These are phyloP conservation scores for Rhabdomys pumilio DNA, from an alignment of 2,797 vertebrate species.

Conservation along the genomic window DNA sequence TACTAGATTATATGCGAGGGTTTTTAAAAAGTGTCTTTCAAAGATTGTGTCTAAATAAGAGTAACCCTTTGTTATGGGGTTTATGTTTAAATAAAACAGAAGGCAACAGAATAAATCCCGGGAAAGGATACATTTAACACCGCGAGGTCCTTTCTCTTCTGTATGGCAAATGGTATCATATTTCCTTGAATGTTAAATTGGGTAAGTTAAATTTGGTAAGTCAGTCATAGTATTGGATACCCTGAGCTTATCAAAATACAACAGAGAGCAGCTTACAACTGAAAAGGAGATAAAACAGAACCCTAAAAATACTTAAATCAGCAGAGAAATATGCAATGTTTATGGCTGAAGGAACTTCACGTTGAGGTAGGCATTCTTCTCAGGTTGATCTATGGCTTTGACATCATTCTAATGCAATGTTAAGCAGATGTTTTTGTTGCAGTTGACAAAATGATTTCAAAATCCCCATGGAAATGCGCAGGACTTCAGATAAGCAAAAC, in stretches of 20 bases:
- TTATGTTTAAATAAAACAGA: conserved; percentile 6
- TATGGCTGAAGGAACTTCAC: neutral
- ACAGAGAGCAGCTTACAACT: neutral
- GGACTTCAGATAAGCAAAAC: conserved; percentile 11
- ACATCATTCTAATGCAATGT: conserved; percentile 36
- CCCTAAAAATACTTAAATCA: conserved; percentile 36
- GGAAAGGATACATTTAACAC: neutral
- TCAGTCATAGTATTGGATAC: neutral
- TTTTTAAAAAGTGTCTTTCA: neutral
- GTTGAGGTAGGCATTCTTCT: neutral
- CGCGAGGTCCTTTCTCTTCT: neutral
- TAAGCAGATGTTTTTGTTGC: conserved; percentile 25
- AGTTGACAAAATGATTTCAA: conserved; percentile 50
- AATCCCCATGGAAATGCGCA: conserved; percentile 12
- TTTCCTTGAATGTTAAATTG: conserved; percentile 10
- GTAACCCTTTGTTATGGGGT: neutral
- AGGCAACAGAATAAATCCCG: neutral
- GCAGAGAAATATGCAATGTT: conserved; percentile 2
- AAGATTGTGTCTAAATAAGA: conserved; percentile 36
- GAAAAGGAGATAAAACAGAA: conserved; percentile 12
- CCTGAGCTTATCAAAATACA: conserved; percentile 3
- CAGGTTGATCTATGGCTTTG: conserved; percentile 30
- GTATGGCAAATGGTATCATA: neutral
- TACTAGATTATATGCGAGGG: neutral
- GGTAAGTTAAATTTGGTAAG: neutral